Evolutionary conservation across 2,888 invertebrate genomes (phyloP).

Genomic region (Eurois occulta): DNA sequence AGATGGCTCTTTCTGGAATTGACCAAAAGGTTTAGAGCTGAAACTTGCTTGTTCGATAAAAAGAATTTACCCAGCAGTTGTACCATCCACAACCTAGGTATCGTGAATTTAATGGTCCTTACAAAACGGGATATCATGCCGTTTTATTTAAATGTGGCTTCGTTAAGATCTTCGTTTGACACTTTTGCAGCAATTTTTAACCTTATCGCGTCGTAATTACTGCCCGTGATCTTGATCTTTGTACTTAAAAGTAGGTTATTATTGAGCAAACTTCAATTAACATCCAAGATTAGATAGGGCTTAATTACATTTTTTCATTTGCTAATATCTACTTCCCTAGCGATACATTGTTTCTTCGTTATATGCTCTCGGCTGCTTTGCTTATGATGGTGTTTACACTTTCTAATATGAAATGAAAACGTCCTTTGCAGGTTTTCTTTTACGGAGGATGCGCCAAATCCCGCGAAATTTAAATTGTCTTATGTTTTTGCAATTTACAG

Average conservation of each 20-base stretch:
- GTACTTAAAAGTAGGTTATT: conserved; percentile 25
- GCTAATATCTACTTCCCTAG: neutral
- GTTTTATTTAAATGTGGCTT: neutral
- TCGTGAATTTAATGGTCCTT: no score
- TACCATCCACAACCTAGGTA: no score
- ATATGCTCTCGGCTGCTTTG: neutral
- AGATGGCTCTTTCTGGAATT: neutral
- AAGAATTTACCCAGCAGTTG: neutral
- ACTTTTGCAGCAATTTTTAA: neutral
- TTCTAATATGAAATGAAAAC: no score
- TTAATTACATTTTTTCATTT: conserved; percentile 35
- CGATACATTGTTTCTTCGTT: neutral
- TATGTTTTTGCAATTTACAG: no score
- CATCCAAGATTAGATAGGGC: conserved; percentile 35
- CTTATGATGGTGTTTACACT: no score
- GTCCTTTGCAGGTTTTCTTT: neutral
- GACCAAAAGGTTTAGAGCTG: neutral
- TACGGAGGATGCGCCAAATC: no score
- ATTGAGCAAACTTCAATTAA: conserved; percentile 27
- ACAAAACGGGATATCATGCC: neutral
- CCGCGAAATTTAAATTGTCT: no score
- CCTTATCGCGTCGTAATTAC: conserved; percentile 5
- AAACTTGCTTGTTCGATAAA: neutral
- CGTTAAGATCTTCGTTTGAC: neutral
- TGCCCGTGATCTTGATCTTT: conserved; percentile 17